Conservation (phyloP, 2,888 invertebrate genomes). For the Agrenia bidenticulata region DNA sequence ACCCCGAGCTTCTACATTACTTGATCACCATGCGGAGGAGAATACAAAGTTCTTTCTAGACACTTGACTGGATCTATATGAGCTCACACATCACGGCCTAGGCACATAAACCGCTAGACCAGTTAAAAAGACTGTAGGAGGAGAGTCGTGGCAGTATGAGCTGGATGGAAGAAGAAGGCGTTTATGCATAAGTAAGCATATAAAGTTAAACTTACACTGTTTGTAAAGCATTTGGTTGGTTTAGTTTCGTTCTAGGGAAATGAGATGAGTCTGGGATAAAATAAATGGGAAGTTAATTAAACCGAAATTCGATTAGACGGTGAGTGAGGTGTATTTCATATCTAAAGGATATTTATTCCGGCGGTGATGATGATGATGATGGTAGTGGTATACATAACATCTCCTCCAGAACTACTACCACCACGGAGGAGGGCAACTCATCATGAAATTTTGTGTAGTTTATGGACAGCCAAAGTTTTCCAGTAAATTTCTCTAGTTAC, state of each 20-base stretch:
- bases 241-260: neutral
- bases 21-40: too few relatives aligned
- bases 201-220: neutral
- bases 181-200: too few relatives aligned
- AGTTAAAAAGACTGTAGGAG: too few relatives aligned
- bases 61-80: too few relatives aligned
- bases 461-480: constrained; percentile 52
- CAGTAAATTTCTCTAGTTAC: constrained; percentile 52
- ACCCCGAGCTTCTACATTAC: too few relatives aligned
- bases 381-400: neutral
- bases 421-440: neutral
- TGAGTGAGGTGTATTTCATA: constrained; percentile 3
- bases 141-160: too few relatives aligned
- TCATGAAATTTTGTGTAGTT: constrained; percentile 41
- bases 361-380: constrained; percentile 7
- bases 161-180: too few relatives aligned
- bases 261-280: constrained; percentile 21
- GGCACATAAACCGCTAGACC: too few relatives aligned
- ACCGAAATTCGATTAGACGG: constrained; percentile 51
- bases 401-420: too few relatives aligned
- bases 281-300: constrained; percentile 51
- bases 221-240: neutral
- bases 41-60: too few relatives aligned
- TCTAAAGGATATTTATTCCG: too few relatives aligned
- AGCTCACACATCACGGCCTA: too few relatives aligned